Base-by-base conservation (phyloP, 2,113 vertebrate genomes). In the Bothrops jararaca region DNA sequence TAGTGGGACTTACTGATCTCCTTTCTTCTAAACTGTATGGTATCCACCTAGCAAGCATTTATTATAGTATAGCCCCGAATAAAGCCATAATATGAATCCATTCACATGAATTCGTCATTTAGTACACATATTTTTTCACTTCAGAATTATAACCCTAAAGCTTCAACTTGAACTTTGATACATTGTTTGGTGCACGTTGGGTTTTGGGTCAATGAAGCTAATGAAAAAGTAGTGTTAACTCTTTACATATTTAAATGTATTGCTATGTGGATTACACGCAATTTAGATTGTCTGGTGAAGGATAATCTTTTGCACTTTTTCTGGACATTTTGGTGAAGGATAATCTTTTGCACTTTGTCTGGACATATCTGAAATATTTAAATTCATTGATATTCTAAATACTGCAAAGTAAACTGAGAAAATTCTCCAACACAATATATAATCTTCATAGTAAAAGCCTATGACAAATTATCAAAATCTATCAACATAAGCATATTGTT, bases 341-440 rank as follows among this genome's bases (percentile, higher is more conserved):
- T n/a, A 4, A 80, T 88, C 58, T 48, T 64, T 39, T 86, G 6
- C n/a, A 90, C 56, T 52, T 69, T 39, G 12, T 89, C 48, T 58
- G 39, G 39, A 50, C 13, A 11, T 24, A 88, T 4, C 13, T 52
- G 6, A 80, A 85, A 85, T 50, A 57, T 22, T 85, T 34, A 91
- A 88, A 80, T 80, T n/a, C 24, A 34, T 3, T 57, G 52, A 56
- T 29, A 69, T 34, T 90, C 18, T 53, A 54, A 45, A 53, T 89
- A 88, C n/a, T 56, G 52, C 42, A 57, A 50, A 58, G 53, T 88
- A 91, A 89, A 89, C 29, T 50, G 60, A 88, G 89, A 91, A 93
- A 87, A 54, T 74, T 50, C n/a, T n/a, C n/a, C n/a, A 74, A 74
- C n/a, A 20, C 15, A 69, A 15, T n/a, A 69, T 4, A n/a, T 69